Percentiles rank a stretch among this genome's conserved stretches.
Evolutionary conservation across 2,797 vertebrate genomes (phyloP).

Genomic region (Denticeps clupeoides): DNA sequence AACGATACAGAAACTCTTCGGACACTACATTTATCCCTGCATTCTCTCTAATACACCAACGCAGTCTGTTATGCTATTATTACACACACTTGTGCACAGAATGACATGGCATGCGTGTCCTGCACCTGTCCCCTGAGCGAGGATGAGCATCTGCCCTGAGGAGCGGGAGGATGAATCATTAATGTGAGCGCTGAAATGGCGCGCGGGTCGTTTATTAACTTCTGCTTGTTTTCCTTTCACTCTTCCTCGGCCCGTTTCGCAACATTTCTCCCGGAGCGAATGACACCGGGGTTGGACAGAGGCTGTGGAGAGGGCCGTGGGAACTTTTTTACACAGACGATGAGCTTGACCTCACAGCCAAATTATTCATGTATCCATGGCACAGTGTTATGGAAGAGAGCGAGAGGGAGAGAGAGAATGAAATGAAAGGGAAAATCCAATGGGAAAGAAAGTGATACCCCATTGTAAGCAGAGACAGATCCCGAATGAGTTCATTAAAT

Average conservation of each 20-base stretch:
- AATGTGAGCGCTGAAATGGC: conserved; percentile 3
- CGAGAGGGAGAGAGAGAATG: not conserved
- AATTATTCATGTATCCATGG: conserved; percentile 4
- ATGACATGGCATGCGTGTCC: not conserved
- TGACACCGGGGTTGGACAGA: not conserved
- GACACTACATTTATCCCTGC: no score
- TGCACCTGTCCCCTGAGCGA: no score
- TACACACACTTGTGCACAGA: not conserved
- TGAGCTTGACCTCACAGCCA: not conserved
- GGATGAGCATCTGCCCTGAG: no score
- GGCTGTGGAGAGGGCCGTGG: not conserved
- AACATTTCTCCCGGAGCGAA: not conserved
- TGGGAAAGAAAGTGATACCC: no score
- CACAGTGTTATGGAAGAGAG: no score
- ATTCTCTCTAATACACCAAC: no score
- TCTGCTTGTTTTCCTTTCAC: not conserved
- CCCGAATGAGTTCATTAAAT: no score
- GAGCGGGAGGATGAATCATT: no score
- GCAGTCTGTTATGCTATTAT: no score
- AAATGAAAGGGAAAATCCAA: no score
- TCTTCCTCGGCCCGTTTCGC: not conserved
- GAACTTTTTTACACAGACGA: not conserved
- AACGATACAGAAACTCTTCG: no score
- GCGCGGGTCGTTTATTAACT: conserved; percentile 22
- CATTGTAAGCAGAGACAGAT: no score